Base-by-base conservation (phyloP, 2,888 invertebrate genomes). In the Epicampocera succincta region DNA sequence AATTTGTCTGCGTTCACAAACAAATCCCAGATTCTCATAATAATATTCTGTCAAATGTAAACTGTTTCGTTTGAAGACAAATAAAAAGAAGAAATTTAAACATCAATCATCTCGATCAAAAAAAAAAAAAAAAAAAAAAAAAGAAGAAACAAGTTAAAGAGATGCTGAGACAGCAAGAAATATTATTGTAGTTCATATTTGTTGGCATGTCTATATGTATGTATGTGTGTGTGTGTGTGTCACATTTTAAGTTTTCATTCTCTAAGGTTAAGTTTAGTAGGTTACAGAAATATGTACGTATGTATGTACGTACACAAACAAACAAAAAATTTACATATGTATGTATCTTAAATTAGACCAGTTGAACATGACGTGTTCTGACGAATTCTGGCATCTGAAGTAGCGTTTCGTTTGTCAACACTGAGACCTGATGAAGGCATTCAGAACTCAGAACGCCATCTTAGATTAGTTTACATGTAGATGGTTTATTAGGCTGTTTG, bases 241-340 rank as follows among this genome's bases (percentile, higher is more conserved):
- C 13, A 13, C 13, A 19, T 29, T 19, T 29, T 46, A 3, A 15
- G 40, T 75, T 68, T 63, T 56, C 17, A 71, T 75, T 75, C 12
- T 73, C 25, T 68, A 69, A 81, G 81, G 77, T 81, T 77, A 73
- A 81, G 81, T 81, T 81, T 81, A 81, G 73, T 81, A 65, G 81
- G 81, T 81, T 81, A 81, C 66, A 73, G 73, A 73, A 69, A 65
- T 56, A 58, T 48, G 66, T 56, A 63, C 69, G 63, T n/a, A n/a
- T n/a, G 56, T 75, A 60, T 42, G 42, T 58, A 19, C 58, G 60
- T 42, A 19, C 48, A 50, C 17, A 65, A 66, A 48, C 38, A 44
- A 13, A 11, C n/a, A 52, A 54, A 33, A 54, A 63, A 17, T 13
- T 50, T 15, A 19, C n/a, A n/a, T n/a, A 38, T n/a, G 46, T 38